Conservation (phyloP, 2,113 vertebrate species). For the Oncorhynchus masou region DNA sequence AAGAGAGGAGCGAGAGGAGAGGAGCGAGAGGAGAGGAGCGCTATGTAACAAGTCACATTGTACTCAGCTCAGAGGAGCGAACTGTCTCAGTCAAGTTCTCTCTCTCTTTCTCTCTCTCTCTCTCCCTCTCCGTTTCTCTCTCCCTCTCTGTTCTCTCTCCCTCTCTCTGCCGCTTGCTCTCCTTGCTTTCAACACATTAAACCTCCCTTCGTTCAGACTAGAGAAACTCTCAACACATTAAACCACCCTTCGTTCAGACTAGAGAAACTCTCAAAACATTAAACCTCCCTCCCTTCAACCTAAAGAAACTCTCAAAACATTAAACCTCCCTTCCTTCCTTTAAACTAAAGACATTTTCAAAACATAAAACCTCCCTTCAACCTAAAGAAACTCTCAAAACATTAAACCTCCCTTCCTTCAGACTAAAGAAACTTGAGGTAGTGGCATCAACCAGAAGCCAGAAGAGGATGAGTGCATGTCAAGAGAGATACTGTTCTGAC, state of each 20-base stretch:
- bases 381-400: background rate
- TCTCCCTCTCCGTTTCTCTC: constrained; percentile 1
- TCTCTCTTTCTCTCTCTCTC: constrained; percentile 11
- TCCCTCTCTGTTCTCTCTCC: background rate
- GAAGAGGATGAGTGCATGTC: background rate
- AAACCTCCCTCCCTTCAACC: too few relatives aligned
- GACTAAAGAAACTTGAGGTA: background rate
- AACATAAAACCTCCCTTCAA: background rate
- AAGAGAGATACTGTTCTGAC: constrained; percentile 25
- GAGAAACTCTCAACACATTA: too few relatives aligned
- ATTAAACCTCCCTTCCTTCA: background rate
- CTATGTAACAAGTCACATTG: constrained; percentile 71
- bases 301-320: too few relatives aligned
- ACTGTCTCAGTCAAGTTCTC: constrained; percentile 5
- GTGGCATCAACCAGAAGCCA: background rate
- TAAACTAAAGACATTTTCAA: too few relatives aligned
- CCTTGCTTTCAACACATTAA: background rate
- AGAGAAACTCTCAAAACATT: too few relatives aligned
- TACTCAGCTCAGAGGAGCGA: constrained; percentile 33
- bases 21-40: too few relatives aligned
- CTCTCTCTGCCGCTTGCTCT: constrained; percentile 8
- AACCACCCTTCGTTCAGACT: too few relatives aligned
- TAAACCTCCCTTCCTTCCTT: too few relatives aligned
- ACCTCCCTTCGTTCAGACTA: too few relatives aligned
- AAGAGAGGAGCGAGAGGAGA: too few relatives aligned